phyloP scores from a whole-genome alignment of 2,888 invertebrate genomes.

The Plebejus anna region DNA sequence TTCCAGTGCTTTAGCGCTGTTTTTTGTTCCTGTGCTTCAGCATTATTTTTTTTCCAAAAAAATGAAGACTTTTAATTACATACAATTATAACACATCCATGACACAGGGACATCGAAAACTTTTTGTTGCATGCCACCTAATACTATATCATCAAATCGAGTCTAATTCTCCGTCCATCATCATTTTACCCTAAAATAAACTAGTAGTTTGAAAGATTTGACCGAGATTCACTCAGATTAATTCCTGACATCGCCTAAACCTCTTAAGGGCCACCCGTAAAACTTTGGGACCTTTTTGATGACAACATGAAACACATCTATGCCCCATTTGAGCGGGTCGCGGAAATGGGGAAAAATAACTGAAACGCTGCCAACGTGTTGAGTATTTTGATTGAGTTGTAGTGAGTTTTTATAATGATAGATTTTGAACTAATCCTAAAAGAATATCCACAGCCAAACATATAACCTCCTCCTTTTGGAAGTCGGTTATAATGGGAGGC shows the following conservation, averaged over 20 bases:
- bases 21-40: too few species aligned
- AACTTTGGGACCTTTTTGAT: constrained; percentile 12
- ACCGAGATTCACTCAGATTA: not conserved
- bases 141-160: too few species aligned
- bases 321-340: not conserved
- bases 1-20: too few species aligned
- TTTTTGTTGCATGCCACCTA: too few species aligned
- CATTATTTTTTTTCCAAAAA: too few species aligned
- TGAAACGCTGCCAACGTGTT: not conserved
- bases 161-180: not conserved
- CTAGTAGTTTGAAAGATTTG: not conserved
- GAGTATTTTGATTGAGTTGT: not conserved
- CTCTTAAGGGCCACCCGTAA: constrained; percentile 7
- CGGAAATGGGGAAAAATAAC: not conserved
- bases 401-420: not conserved
- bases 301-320: not conserved
- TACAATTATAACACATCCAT: too few species aligned
- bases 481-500: too few species aligned
- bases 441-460: too few species aligned
- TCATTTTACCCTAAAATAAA: not conserved
- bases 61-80: too few species aligned
- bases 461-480: too few species aligned
- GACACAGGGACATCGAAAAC: too few species aligned
- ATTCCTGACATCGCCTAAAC: constrained; percentile 1
- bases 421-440: too few species aligned